phyloP scores from a whole-genome alignment of 2,113 vertebrate genomes.

The Rhea americana region DNA sequence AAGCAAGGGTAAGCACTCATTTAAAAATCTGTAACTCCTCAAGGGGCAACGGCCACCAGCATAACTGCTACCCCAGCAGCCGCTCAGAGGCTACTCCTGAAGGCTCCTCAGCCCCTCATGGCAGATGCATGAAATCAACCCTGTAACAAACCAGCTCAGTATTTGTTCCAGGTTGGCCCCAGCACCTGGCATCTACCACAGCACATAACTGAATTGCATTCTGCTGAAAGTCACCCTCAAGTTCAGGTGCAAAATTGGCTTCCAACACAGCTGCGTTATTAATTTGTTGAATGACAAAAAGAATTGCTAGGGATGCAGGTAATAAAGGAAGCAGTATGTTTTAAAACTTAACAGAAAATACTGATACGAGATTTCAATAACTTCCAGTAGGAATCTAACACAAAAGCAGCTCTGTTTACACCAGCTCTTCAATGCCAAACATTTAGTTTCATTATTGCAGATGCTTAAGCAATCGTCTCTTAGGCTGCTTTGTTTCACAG shows the following conservation, averaged over 20 bases:
- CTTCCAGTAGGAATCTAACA: conserved; percentile 41
- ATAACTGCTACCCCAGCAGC: not conserved
- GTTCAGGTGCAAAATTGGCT: conserved; percentile 38
- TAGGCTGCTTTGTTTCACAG: conserved; percentile 50
- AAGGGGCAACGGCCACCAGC: not conserved
- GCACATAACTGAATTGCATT: not conserved
- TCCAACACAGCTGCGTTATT: conserved; percentile 35
- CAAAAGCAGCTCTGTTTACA: conserved; percentile 58
- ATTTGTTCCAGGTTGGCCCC: not conserved
- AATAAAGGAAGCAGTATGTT: conserved; percentile 66
- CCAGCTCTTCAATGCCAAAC: conserved; percentile 42
- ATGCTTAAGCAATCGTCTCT: conserved; percentile 46
- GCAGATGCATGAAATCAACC: not conserved
- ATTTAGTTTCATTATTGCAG: conserved; percentile 58
- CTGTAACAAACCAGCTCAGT: conserved; percentile 27
- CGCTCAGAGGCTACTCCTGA: not conserved
- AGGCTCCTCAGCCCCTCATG: not conserved
- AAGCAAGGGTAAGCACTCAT: not conserved
- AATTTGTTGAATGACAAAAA: conserved; percentile 63
- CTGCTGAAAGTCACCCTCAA: conserved; percentile 47
- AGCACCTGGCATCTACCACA: not conserved
- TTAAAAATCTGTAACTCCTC: not conserved
- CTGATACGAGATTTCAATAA: conserved; percentile 42
- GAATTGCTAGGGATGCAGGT: not conserved
- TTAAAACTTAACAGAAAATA: conserved; percentile 39